A percentile compares a stretch with the other conserved stretches of the same genome.
phyloP scores from a whole-genome alignment of 2,797 vertebrate genomes.

The Eurystomus glaucurus region DNA sequence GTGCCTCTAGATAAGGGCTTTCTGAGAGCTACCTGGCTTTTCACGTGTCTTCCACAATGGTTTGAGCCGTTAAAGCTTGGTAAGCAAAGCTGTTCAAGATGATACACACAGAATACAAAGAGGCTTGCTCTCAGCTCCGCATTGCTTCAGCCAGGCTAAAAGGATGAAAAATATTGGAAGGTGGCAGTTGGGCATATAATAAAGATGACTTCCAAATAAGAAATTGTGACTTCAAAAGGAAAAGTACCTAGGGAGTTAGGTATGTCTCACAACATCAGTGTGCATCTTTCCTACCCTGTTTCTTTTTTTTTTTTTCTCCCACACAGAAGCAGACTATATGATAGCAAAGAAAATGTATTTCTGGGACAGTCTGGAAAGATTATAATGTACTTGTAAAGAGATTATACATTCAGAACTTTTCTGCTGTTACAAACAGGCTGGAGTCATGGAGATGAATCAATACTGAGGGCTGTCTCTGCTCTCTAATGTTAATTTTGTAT shows the following conservation, averaged over 20 bases:
- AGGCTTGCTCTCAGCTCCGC: neutral
- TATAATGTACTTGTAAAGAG: neutral
- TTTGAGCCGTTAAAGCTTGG: neutral
- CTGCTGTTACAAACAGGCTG: neutral
- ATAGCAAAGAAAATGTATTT: neutral
- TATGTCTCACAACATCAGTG: neutral
- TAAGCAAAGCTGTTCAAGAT: neutral
- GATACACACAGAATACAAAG: fast-evolving
- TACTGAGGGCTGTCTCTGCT: neutral
- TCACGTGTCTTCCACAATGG: neutral
- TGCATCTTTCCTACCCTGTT: neutral
- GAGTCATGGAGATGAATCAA: neutral
- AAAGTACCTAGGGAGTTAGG: neutral
- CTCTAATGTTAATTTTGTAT: neutral
- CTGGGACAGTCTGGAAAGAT: neutral
- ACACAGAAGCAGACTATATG: neutral
- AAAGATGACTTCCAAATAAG: neutral
- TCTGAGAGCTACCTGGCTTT: neutral
- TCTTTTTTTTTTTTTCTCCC: neutral
- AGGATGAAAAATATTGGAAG: neutral
- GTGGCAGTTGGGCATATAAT: neutral
- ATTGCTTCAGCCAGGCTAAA: neutral
- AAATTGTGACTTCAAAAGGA: neutral
- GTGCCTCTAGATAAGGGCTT: neutral
- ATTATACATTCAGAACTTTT: neutral